phyloP scores from a whole-genome alignment of 1,140 invertebrate genomes.

The Drosophila paulistorum region DNA sequence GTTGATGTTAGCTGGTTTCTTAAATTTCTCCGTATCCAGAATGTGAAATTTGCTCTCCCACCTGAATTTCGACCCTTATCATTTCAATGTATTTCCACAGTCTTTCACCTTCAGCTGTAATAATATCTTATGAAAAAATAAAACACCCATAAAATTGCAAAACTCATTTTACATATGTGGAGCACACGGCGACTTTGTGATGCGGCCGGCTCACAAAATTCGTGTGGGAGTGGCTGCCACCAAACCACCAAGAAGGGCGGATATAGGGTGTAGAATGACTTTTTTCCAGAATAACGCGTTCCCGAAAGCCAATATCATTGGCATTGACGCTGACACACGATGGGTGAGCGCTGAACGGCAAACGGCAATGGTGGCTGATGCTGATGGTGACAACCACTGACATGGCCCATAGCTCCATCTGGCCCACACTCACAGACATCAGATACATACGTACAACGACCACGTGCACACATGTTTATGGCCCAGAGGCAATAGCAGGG shows the following conservation, averaged over 20 bases:
- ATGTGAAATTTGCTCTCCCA: background rate
- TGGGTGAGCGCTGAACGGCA: constrained; percentile 10
- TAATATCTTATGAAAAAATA: constrained; percentile 49
- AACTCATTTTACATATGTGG: constrained; percentile 38
- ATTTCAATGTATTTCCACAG: constrained; percentile 16
- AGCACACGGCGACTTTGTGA: constrained; percentile 36
- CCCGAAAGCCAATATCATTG: constrained; percentile 72
- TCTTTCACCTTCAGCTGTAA: constrained; percentile 15
- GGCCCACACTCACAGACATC: constrained; percentile 24
- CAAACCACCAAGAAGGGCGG: constrained; percentile 7
- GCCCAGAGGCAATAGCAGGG: background rate
- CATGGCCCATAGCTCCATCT: constrained; percentile 48
- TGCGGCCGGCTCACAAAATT: constrained; percentile 39
- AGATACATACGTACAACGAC: background rate
- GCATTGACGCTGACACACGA: constrained; percentile 44
- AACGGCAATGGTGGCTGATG: constrained; percentile 29
- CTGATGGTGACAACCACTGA: constrained; percentile 78
- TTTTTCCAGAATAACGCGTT: constrained; percentile 56
- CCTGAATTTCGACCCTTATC: constrained; percentile 14
- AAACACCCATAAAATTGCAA: constrained; percentile 37
- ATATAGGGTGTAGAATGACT: constrained; percentile 37
- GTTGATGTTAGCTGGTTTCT: background rate
- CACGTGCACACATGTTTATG: constrained; percentile 10
- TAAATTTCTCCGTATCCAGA: background rate
- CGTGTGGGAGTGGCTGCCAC: constrained; percentile 15